These are phyloP conservation scores for Oryctes rhinoceros DNA, from an alignment of 1,140 invertebrate genomes.

Conservation along the genomic window DNA sequence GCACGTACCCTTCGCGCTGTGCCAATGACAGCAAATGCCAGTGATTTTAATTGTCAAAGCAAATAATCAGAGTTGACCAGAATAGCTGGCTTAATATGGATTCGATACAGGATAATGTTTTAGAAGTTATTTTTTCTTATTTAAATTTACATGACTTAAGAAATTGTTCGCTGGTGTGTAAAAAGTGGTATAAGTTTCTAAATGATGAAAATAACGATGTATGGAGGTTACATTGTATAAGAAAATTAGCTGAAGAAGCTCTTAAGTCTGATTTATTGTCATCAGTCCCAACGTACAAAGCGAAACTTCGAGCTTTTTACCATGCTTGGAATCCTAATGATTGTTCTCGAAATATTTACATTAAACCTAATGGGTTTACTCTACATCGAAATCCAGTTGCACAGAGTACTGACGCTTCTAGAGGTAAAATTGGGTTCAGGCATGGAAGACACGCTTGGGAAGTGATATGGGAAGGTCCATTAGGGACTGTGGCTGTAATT, in stretches of 20 bases:
- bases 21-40: background rate
- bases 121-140: slow-evolving; percentile 95
- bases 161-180: slow-evolving; percentile 92
- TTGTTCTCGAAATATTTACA: slow-evolving; percentile 95
- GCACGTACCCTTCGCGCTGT: background rate
- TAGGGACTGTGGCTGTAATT: slow-evolving; percentile 95
- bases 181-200: slow-evolving; percentile 90
- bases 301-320: slow-evolving; percentile 92
- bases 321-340: slow-evolving; percentile 98
- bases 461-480: slow-evolving; percentile 97
- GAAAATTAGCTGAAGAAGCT: slow-evolving; percentile 88
- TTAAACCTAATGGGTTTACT: slow-evolving; percentile 97
- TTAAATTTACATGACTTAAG: slow-evolving; percentile 85
- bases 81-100: slow-evolving; percentile 53
- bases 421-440: slow-evolving; percentile 93
- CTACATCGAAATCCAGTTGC: slow-evolving; percentile 97
- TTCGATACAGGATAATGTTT: slow-evolving; percentile 74
- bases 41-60: slow-evolving; percentile 32
- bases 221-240: slow-evolving; percentile 91
- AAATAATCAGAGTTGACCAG: slow-evolving; percentile 17
- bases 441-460: slow-evolving; percentile 97
- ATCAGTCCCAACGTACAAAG: slow-evolving; percentile 90
- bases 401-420: slow-evolving; percentile 96
- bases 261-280: slow-evolving; percentile 92
- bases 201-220: slow-evolving; percentile 95